A percentile compares a stretch with the other conserved stretches of the same genome.
Conservation (phyloP, 1,140 invertebrate genomes). For the Hypsibius dujardini region DNA sequence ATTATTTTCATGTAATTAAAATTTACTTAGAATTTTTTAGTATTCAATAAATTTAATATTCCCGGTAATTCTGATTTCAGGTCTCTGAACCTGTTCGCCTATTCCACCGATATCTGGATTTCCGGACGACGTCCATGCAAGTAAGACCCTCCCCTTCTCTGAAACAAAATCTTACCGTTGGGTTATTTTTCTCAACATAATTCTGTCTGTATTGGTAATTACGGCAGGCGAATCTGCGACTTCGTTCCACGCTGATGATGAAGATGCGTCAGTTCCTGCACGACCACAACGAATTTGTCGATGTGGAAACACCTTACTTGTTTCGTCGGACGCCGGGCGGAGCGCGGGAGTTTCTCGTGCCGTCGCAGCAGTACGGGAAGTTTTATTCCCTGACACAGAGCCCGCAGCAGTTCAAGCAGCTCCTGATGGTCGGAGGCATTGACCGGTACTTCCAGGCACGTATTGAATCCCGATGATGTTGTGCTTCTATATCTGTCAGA, state of each 20-base stretch:
- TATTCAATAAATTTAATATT: too few relatives aligned
- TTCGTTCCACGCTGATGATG: slow-evolving; percentile 56
- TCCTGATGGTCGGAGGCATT: slow-evolving; percentile 85
- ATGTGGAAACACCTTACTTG: slow-evolving; percentile 83
- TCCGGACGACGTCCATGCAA: slow-evolving; percentile 43
- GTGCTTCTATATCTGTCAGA: too few relatives aligned
- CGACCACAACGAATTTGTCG: slow-evolving; percentile 63
- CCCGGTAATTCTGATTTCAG: slow-evolving; percentile 32
- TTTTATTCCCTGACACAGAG: slow-evolving; percentile 85
- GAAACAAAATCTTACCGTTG: too few relatives aligned
- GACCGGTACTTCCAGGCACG: slow-evolving; percentile 75
- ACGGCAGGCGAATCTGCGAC: slow-evolving; percentile 62
- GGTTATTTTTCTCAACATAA: too few relatives aligned
- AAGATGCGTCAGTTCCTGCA: slow-evolving; percentile 62
- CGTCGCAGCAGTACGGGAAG: slow-evolving; percentile 54
- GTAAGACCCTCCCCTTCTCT: too few relatives aligned
- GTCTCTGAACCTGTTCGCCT: slow-evolving; percentile 62
- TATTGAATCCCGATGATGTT: too few relatives aligned
- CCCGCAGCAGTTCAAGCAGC: slow-evolving; percentile 90
- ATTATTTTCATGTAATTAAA: too few relatives aligned
- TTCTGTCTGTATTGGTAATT: too few relatives aligned
- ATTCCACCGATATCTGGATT: slow-evolving; percentile 49
- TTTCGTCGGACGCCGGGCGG: slow-evolving; percentile 80
- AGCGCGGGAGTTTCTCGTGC: slow-evolving; percentile 87
- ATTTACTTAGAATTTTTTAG: too few relatives aligned